Evolutionary conservation across 2,113 vertebrate genomes (phyloP), one percentile per base, ranked within the genome.

Genomic region (Elgaria multicarinata): DNA sequence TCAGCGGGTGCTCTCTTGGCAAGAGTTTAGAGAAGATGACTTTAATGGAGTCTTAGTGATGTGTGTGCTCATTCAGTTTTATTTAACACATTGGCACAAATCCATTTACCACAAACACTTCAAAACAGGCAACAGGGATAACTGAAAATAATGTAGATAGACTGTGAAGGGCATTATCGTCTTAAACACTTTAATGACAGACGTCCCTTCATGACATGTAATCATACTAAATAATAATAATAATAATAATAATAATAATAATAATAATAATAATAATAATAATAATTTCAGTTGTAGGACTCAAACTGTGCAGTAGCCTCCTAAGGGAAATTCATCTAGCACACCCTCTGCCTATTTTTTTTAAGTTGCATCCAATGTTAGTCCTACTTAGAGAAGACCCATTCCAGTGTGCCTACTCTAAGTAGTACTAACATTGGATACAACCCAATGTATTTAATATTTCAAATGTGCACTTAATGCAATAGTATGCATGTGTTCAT

Each of bases 41-140:
- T 88, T 55, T 64, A 87, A 66, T 78, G 76, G 71, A 87, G 50
- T 28, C 14, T 39, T 33, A 53, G 6, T 18, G n/a, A 1, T 36
- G 42, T 42, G 2, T 88, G 67, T 71, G 67, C 67, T 66, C 13
- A 31, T 50, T 83, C 77, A 14, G 74, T 58, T 76, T 79, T 69
- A 33, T 72, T 77, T 91, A 82, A 79, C 46, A 76, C 85, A 39
- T 76, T 81, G 92, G 89, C 39, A n/a, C 83, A n/a, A 69, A 39
- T 86, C 82, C 80, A 78, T 36, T 86, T 39, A 67, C 85, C 26
- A 39, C 24, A 46, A 39, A 83, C 55, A 69, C 58, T 84, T 87
- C 55, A 77, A 50, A 87, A 87, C 13, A 71, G 88, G 85, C 55
- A 95, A 81, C 46, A 74, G 42, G 42, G 72, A 69, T 53, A 67